These are phyloP conservation scores for Mermis nigrescens DNA, from an alignment of 2,888 invertebrate genomes.

Conservation along the genomic window DNA sequence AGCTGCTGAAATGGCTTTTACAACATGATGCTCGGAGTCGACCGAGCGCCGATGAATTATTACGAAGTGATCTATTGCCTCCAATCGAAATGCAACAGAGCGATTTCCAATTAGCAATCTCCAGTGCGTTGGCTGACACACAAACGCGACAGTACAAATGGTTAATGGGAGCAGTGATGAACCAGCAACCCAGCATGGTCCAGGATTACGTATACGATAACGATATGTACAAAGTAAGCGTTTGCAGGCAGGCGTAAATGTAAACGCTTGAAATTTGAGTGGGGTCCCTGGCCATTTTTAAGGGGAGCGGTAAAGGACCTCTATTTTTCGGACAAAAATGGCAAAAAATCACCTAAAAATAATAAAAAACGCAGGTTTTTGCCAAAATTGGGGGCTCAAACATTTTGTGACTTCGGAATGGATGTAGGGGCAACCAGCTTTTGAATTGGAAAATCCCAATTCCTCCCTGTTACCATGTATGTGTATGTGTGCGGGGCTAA, in stretches of 20 bases:
- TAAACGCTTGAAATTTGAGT: too few relatives aligned
- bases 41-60: conserved; percentile 63
- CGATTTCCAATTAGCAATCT: conserved; percentile 58
- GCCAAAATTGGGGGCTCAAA: too few relatives aligned
- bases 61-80: conserved; percentile 62
- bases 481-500: too few relatives aligned
- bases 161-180: conserved; percentile 33
- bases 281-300: too few relatives aligned
- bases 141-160: conserved; percentile 55
- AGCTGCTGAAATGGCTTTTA: conserved; percentile 48
- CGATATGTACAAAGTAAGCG: conserved; percentile 35
- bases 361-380: too few relatives aligned
- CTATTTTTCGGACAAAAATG: too few relatives aligned
- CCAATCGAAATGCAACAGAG: conserved; percentile 66
- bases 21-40: conserved; percentile 62
- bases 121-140: conserved; percentile 59
- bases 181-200: conserved; percentile 43
- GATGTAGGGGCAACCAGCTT: too few relatives aligned
- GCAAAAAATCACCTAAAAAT: too few relatives aligned
- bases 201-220: conserved; percentile 66
- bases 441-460: too few relatives aligned
- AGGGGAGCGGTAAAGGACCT: too few relatives aligned
- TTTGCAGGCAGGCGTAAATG: not conserved
- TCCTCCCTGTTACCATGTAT: too few relatives aligned
- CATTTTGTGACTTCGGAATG: too few relatives aligned